Evolutionary conservation across 2,888 invertebrate species (phyloP).

Genomic region (Timema podura): DNA sequence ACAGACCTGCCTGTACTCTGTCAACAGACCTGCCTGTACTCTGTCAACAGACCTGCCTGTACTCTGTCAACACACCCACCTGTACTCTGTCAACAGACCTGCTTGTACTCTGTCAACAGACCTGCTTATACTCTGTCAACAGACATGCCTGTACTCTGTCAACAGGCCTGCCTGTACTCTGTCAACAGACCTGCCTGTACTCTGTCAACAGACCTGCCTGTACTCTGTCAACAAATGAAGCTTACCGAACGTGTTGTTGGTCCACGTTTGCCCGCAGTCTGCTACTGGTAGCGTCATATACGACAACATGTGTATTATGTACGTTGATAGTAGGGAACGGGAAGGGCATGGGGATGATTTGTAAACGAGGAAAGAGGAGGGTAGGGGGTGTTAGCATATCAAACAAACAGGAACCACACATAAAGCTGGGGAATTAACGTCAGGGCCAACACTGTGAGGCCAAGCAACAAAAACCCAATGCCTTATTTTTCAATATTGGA

Average conservation of each 20-base stretch:
- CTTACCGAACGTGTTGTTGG: neutral
- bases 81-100: no score
- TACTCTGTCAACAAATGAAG: no score
- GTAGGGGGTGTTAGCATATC: slow-evolving; percentile 12
- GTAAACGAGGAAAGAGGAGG: neutral
- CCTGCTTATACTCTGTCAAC: no score
- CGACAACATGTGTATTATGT: slow-evolving; percentile 19
- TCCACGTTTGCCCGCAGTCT: neutral
- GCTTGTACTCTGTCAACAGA: no score
- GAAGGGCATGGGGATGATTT: slow-evolving; percentile 17
- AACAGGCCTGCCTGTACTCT: no score
- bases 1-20: no score
- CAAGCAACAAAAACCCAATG: slow-evolving; percentile 24
- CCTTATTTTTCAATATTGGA: slow-evolving; percentile 29
- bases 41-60: no score
- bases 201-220: no score
- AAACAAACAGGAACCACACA: slow-evolving; percentile 22
- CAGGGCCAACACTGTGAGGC: slow-evolving; percentile 6
- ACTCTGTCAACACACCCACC: no score
- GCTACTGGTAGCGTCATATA: neutral
- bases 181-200: no score
- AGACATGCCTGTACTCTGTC: no score
- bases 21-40: no score
- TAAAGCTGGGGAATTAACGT: slow-evolving; percentile 26
- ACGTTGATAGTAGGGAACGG: neutral